Conservation (phyloP, 2,797 vertebrate genomes). For the Dicrostonyx torquatus region DNA sequence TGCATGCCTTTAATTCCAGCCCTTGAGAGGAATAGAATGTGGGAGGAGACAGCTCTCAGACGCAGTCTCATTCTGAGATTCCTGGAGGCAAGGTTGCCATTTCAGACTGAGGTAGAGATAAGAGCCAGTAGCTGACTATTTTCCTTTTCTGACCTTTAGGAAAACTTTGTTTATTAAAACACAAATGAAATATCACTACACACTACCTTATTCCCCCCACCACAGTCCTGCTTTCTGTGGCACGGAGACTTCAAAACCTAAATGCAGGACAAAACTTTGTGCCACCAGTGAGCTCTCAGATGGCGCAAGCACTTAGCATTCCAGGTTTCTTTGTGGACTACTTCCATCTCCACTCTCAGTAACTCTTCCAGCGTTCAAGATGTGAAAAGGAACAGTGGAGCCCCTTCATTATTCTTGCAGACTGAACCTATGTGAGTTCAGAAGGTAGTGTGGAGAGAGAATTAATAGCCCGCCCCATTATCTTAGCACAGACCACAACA, state of each 20-base stretch:
- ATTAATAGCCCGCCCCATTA: neutral
- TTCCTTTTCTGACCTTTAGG: no score
- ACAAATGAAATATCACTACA: no score
- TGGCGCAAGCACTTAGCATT: neutral
- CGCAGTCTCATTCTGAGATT: no score
- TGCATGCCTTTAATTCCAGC: no score
- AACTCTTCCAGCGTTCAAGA: neutral
- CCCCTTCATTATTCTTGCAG: constrained; percentile 9
- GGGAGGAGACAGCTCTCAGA: no score
- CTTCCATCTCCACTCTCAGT: neutral
- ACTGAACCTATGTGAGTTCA: constrained; percentile 3
- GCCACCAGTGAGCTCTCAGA: neutral
- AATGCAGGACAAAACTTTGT: neutral
- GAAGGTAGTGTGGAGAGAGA: neutral
- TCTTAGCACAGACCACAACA: neutral
- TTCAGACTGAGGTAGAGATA: no score
- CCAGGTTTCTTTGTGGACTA: neutral
- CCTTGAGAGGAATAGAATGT: no score
- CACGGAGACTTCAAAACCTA: neutral
- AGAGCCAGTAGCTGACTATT: no score
- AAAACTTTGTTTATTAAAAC: no score
- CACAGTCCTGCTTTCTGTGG: neutral
- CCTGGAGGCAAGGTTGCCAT: no score
- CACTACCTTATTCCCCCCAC: neutral
- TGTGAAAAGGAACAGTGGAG: neutral